Base-by-base conservation (phyloP, 2,888 invertebrate genomes). In the Acrobasis consociella region DNA sequence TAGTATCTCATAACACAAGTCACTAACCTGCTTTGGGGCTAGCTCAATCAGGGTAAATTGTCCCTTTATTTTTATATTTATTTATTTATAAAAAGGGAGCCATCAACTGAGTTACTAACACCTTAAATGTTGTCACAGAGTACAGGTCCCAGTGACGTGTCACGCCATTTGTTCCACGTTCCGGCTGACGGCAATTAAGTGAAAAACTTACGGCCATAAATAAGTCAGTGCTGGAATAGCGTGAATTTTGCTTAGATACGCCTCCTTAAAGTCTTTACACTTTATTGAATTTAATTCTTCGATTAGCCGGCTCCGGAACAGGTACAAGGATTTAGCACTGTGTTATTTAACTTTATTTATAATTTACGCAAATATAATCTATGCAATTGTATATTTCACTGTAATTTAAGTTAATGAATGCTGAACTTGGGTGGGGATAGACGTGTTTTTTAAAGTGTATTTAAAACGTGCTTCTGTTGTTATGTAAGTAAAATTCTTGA, bases 161-260 rank as follows among this genome's bases (percentile, higher is more conserved):
- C 62, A 65, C 64, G 55, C 64, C 39, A 64, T 59, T n/a, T 58
- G 62, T 62, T 61, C 22, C 60, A 16, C 39, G 39, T 51, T 22
- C 58, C 50, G 49, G 61, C 17, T 22, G 49, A 37, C 58, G 31
- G 65, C 67, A 67, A 67, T 67, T 67, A 67, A 67, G 64, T 67
- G 64, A 68, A 67, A 67, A 67, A 67, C 65, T 67, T 58, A 62
- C 55, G 49, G 64, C 67, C 56, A 68, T 68, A 68, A 65, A 67
- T 67, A 38, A 64, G 38, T 51, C 56, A 16, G 53, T 8, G 38
- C 39, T 51, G 51, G 39, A 51, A 60, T 60, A 60, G 51, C 50
- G 50, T 51, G 60, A 51, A 60, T 52, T 51, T 51, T 22, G 60
- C 39, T 60, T 60, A 60, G 60, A 51, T 60, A 60, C 60, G 60